These are phyloP conservation scores for Orchesellides sinensis DNA, from an alignment of 2,888 invertebrate genomes.

Conservation along the genomic window DNA sequence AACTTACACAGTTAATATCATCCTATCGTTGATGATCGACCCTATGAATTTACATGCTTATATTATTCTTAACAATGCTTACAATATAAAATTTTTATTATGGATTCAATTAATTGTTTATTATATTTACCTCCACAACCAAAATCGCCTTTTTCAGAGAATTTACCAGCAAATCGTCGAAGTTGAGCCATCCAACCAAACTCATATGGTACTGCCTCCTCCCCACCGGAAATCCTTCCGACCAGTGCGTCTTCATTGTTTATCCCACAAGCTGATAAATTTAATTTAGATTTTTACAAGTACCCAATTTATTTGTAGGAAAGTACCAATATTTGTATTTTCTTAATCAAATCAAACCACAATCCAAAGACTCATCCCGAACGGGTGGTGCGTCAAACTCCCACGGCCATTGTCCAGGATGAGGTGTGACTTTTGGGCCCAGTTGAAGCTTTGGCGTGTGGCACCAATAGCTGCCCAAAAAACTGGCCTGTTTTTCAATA, in stretches of 20 bases:
- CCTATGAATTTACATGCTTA: no score
- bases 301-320: no score
- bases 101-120: neutral
- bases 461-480: neutral
- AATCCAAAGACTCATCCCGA: neutral
- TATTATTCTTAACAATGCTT: no score
- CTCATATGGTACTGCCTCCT: conserved; percentile 9
- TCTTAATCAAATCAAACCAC: neutral
- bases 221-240: conserved; percentile 36
- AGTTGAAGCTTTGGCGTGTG: neutral
- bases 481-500: neutral
- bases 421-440: neutral
- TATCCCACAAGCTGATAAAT: no score
- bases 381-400: neutral
- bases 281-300: no score
- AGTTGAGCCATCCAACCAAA: conserved; percentile 43
- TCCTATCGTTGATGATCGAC: conserved; percentile 23
- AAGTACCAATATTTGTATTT: no score
- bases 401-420: neutral
- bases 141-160: neutral
- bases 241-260: neutral
- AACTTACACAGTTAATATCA: conserved; percentile 32
- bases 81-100: no score
- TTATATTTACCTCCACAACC: conserved; percentile 13
- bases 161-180: neutral